Base-by-base conservation (phyloP, 2,888 invertebrate species). In the Gisinianus flammeolus region DNA sequence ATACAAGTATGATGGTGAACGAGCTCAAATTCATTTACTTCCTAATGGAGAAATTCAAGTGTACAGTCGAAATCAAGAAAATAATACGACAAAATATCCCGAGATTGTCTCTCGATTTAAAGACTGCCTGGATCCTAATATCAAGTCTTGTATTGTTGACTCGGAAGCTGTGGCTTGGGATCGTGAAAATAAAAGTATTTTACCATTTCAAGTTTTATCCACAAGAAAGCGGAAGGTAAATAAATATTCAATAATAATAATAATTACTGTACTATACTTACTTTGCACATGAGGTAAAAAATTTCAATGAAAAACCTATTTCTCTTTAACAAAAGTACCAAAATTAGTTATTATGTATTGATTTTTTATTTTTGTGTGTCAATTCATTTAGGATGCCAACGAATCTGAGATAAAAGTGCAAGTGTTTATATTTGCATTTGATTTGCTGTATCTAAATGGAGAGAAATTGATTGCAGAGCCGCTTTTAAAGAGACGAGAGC, bases 1-100 rank as follows among this genome's bases (percentile, higher is more conserved):
- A 88, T 99, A 93, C 92, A 99, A 99, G 87, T 99, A 99, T 87
- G 99, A 99, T 88, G 99, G 99, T 0, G 99, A 99, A 89, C 90
- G 99, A 85, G 98, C 98, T 0, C 98, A 97, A 90, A 94, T 96
- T 84, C 96, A 96, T 86, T 88, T 91, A 31, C 86, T 88, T 31
- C 91, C 91, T 69, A 90, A 91, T 84, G 91, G 93, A 0, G 88
- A 88, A 2, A 91, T 97, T 0, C 91, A 91, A 83, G 92, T 99
- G 82, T 99, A 93, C 89, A 97, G 97, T 86, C 89, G 99, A 77
- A 99, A 98, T 89, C 98, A 98, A 87, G 96, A 97, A 87, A 92
- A 97, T 87, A 95, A 95, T 87, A 96, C 96, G 0, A 89, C 91
- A 76, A 99, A 99, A 87, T 99, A 97, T 90, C 99, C 99, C 0